Conservation (phyloP, 2,888 invertebrate genomes). For the Thymelicus sylvestris region DNA sequence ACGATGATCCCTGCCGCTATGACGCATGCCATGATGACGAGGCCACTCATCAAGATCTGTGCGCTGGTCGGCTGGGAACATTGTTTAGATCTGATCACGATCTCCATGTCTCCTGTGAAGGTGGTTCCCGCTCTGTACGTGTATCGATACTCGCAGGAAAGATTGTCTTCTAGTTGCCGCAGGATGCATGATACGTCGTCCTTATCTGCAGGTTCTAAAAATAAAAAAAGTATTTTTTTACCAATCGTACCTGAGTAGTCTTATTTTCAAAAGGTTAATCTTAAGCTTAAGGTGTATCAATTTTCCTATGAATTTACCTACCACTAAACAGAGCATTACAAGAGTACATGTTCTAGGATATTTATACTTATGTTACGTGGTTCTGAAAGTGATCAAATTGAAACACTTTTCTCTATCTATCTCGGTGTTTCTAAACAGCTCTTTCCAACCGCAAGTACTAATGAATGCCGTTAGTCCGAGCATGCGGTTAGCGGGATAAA, state of each 20-base stretch:
- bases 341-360: too few species aligned
- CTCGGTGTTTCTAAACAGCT: background rate
- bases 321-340: too few species aligned
- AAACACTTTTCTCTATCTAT: background rate
- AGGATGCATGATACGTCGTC: conserved; percentile 65
- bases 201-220: conserved; percentile 56
- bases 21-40: conserved; percentile 74
- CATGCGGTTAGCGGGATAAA: conserved; percentile 1
- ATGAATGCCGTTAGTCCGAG: background rate
- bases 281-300: too few species aligned
- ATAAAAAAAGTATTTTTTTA: conserved; percentile 1
- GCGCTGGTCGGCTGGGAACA: conserved; percentile 71
- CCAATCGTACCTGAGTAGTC: too few species aligned
- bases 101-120: conserved; percentile 63
- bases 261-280: too few species aligned
- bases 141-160: conserved; percentile 73
- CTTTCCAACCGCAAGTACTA: background rate
- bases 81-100: conserved; percentile 63
- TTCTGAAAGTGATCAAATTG: background rate
- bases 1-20: conserved; percentile 74
- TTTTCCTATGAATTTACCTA: too few species aligned
- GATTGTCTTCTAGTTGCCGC: conserved; percentile 56
- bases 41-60: conserved; percentile 61
- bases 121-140: conserved; percentile 65
- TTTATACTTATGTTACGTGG: background rate